Percentiles rank a stretch among this genome's conserved stretches.
These are phyloP conservation scores for Acanthurus lineatus DNA, from an alignment of 2,797 vertebrate species.

Conservation along the genomic window DNA sequence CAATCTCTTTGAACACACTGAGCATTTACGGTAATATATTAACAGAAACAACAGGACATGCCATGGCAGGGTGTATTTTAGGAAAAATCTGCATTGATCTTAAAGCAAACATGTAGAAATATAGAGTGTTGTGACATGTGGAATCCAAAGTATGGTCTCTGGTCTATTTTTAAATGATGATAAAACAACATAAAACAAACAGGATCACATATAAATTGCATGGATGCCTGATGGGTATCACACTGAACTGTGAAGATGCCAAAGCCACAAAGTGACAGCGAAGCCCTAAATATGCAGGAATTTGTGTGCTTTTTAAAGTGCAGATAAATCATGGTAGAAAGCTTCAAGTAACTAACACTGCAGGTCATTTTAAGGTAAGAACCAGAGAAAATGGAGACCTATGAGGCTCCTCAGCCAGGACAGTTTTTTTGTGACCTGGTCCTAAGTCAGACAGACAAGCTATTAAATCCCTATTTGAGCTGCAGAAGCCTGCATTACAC, in stretches of 20 bases:
- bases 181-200: not conserved
- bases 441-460: constrained; percentile 73
- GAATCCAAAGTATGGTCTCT: not conserved
- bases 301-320: not conserved
- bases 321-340: not conserved
- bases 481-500: constrained; percentile 68
- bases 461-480: constrained; percentile 73
- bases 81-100: not conserved
- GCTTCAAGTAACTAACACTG: not conserved
- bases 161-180: not conserved
- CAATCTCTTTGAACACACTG: not conserved
- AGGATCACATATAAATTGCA: not conserved
- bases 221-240: not conserved
- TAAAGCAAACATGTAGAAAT: not conserved
- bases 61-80: not conserved
- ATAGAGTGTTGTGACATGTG: too few species aligned
- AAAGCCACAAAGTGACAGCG: not conserved
- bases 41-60: not conserved
- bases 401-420: constrained; percentile 20
- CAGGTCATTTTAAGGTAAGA: constrained; percentile 13
- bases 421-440: constrained; percentile 54
- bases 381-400: constrained; percentile 9
- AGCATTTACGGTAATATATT: not conserved
- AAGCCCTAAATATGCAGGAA: not conserved
- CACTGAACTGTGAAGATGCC: not conserved